A percentile compares a stretch with the other conserved stretches of the same genome.
phyloP scores from a whole-genome alignment of 2,888 invertebrate genomes.

The Noctua pronuba region DNA sequence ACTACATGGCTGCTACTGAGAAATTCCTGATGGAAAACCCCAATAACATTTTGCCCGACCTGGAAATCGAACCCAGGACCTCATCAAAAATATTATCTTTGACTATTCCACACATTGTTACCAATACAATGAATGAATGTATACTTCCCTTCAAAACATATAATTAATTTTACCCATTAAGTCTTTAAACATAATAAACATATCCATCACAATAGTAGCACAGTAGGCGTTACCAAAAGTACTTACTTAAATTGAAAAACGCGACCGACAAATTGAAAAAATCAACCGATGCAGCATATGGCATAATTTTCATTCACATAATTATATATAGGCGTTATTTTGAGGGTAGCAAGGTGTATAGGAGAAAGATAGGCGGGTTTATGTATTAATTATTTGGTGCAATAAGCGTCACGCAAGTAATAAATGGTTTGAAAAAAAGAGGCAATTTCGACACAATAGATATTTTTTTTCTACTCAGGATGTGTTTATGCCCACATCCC shows the following conservation, averaged over 20 bases:
- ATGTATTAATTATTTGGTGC: constrained; percentile 77
- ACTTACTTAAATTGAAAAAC: constrained; percentile 50
- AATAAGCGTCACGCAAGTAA: constrained; percentile 66
- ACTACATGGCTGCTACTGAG: no score
- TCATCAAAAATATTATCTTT: not conserved
- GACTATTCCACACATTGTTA: not conserved
- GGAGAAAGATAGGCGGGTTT: constrained; percentile 68
- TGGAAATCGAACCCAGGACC: no score
- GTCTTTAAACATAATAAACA: constrained; percentile 21
- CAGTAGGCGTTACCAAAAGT: constrained; percentile 40
- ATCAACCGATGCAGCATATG: constrained; percentile 65
- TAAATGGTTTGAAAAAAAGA: constrained; percentile 41
- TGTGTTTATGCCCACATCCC: not conserved
- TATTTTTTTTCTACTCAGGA: not conserved
- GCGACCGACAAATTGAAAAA: constrained; percentile 44
- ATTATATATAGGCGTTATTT: constrained; percentile 74
- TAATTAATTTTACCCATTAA: not conserved
- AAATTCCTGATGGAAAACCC: no score
- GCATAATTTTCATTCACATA: constrained; percentile 64
- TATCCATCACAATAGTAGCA: constrained; percentile 11
- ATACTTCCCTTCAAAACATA: not conserved
- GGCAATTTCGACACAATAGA: constrained; percentile 19
- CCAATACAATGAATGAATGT: not conserved
- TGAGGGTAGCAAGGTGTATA: constrained; percentile 69
- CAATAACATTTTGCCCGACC: no score